Conservation (phyloP, 2,797 vertebrate species). For the Carapus acus region DNA sequence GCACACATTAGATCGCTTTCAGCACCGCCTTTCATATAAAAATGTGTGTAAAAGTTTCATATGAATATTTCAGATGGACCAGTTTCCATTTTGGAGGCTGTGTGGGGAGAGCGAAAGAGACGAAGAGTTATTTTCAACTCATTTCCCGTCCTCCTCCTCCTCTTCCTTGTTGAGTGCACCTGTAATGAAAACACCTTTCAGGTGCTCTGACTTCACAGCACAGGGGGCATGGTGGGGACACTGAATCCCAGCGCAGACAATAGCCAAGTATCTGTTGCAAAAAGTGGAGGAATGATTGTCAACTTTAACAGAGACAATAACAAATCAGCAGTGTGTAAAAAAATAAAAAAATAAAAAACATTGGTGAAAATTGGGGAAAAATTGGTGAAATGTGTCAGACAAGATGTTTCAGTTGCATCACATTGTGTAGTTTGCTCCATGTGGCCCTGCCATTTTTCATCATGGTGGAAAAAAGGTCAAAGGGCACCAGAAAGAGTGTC, state of each 20-base stretch:
- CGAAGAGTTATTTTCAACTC: not conserved
- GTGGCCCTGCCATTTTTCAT: constrained; percentile 23
- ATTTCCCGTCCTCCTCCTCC: constrained; percentile 2
- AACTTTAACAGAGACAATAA: too few relatives aligned
- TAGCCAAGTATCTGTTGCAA: too few relatives aligned
- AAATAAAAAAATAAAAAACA: too few relatives aligned
- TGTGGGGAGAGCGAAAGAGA: constrained; percentile 23
- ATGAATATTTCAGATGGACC: constrained; percentile 53
- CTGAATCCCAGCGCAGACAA: too few relatives aligned
- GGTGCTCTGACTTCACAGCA: constrained; percentile 27
- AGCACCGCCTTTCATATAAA: constrained; percentile 9
- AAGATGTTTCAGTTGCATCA: constrained; percentile 35
- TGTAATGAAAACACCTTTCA: constrained; percentile 32
- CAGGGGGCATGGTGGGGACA: too few relatives aligned
- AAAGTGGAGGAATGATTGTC: too few relatives aligned
- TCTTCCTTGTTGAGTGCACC: constrained; percentile 9
- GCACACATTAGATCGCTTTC: constrained; percentile 11
- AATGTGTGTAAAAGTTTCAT: constrained; percentile 22
- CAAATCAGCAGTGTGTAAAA: too few relatives aligned
- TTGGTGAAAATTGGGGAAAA: too few relatives aligned
- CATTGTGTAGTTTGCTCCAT: constrained; percentile 18
- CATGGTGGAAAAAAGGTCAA: constrained; percentile 25
- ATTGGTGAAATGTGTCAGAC: too few relatives aligned
- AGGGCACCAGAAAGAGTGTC: constrained; percentile 38
- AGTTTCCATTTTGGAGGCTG: constrained; percentile 43